phyloP scores from a whole-genome alignment of 2,888 invertebrate genomes.

The Didymodactylos carnosus region DNA sequence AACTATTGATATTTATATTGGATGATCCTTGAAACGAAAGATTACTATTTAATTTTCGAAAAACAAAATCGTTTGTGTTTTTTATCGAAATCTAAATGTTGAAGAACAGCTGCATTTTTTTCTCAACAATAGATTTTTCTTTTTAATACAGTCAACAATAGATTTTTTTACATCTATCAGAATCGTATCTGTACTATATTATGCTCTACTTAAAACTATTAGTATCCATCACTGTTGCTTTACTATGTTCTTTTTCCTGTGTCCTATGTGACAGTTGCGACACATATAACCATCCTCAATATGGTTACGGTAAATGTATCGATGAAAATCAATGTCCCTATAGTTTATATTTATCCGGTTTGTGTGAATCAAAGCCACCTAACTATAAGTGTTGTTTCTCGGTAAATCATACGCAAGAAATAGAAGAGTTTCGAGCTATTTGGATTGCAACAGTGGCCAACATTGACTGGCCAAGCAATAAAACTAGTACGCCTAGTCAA shows the following conservation, averaged over 20 bases:
- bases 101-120: no score
- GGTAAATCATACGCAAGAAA: background rate
- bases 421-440: constrained; percentile 22
- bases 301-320: constrained; percentile 7
- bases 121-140: no score
- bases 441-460: constrained; percentile 27
- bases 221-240: background rate
- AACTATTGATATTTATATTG: no score
- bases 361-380: constrained; percentile 5
- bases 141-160: no score
- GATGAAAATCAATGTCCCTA: background rate
- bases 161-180: no score
- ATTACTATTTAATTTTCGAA: no score
- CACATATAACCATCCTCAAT: constrained; percentile 2
- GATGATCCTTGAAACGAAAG: no score
- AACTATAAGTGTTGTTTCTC: constrained; percentile 10
- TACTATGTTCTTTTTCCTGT: background rate
- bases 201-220: no score
- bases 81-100: no score
- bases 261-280: background rate
- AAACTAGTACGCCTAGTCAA: constrained; percentile 16
- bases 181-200: no score
- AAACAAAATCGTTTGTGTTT: no score
- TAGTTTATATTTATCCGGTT: background rate
- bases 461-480: constrained; percentile 26